Evolutionary conservation across 1,140 invertebrate genomes (phyloP).

Genomic region (Heliconius himera): DNA sequence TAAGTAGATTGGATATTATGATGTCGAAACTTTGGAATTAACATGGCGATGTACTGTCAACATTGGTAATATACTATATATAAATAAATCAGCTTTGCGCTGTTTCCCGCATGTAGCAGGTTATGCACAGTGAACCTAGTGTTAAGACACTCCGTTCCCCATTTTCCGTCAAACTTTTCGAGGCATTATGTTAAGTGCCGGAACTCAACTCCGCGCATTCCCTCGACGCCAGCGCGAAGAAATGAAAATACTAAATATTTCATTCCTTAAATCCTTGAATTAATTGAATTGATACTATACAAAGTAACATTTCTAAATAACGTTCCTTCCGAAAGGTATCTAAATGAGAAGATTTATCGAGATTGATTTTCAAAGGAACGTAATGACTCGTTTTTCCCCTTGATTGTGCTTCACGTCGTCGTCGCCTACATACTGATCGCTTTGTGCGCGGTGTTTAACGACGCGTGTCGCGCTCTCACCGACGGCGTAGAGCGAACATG

Average conservation of each 20-base stretch:
- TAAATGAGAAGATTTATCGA: neutral
- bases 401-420: neutral
- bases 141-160: too few relatives aligned
- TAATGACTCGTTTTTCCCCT: slow-evolving; percentile 1
- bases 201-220: too few relatives aligned
- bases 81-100: too few relatives aligned
- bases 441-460: neutral
- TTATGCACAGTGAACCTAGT: too few relatives aligned
- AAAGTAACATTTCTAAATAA: neutral
- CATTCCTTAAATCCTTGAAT: too few relatives aligned
- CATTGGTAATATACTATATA: neutral
- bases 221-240: too few relatives aligned
- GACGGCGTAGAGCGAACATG: slow-evolving; percentile 5
- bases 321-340: neutral
- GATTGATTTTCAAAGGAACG: neutral
- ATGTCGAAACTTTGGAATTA: neutral
- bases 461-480: neutral
- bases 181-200: too few relatives aligned
- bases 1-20: slow-evolving; percentile 12
- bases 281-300: too few relatives aligned
- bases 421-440: neutral
- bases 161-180: too few relatives aligned
- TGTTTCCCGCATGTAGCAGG: too few relatives aligned
- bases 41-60: neutral
- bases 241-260: too few relatives aligned